Evolutionary conservation across 2,113 vertebrate species (phyloP), one percentile per base, ranked within the genome.

Genomic region (Clarias macrocephalus): DNA sequence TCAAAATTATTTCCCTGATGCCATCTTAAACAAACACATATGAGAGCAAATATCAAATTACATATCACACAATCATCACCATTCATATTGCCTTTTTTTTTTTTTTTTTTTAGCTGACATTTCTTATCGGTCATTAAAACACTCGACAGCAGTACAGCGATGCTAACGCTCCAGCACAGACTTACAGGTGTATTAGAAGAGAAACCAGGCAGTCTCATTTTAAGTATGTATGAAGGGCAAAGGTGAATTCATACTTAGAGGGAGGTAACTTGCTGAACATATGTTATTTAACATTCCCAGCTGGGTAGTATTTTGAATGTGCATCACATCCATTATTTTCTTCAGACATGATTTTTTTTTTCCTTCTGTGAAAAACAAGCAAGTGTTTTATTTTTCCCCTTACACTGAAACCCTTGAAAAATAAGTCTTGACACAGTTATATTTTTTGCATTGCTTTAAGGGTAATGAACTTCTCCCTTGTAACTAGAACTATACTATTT

Each of bases 251-350:
- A 42, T 72, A 33, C 85, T 81, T 89, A n/a, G 62, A 75, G 76
- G 79, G 86, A 85, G 83, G 86, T 83, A 85, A 89, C 82, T 85
- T 83, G 77, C 86, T 68, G 66, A 88, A 88, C 85, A 89, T 88
- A 88, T 89, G 89, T 82, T 70, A 54, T 30, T 62, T 88, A 77
- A 37, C 25, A 54, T 85, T 89, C 76, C 79, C 81, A 85, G 84
- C 83, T 37, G 73, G 83, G 62, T 66, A 60, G 59, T 84, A 25
- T 75, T 70, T 72, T 33, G 30, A 85, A 60, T 16, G n/a, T 68
- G 79, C 28, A 28, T 54, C 4, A n/a, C n/a, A 62, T 21, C 79
- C n/a, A 9, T 79, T 80, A 60, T 80, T 80, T 60, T 56, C 11
- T 59, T 33, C 37, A 73, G 70, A 70, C 68, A 7, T 37, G 63